Evolutionary conservation across 2,113 vertebrate species (phyloP), one percentile per base, ranked within the genome.

Genomic region (Grammatotria lemairii): DNA sequence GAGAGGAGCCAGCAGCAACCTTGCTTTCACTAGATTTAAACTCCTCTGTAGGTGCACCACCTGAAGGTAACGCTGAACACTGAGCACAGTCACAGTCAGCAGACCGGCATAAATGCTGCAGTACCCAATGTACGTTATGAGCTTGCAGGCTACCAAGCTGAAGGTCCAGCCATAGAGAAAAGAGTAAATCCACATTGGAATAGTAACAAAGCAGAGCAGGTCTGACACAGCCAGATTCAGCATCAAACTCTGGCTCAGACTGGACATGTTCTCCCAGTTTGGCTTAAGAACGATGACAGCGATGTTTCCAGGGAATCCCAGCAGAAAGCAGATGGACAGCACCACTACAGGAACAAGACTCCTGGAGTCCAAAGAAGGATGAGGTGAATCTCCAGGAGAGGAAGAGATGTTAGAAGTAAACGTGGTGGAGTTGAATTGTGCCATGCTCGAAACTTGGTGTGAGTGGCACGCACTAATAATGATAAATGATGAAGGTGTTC

Each of bases 231-330:
- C 57, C 80, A 92, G 53, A 84, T 3, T 40, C 60, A 60, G 4
- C 57, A 33, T 33, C 28, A 60, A 60, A 33, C 57, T 60, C 3
- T 81, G 87, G 65, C 60, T 87, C 84, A 93, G n/a, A 4, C 53
- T 84, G 68, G 81, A 91, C 80, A 91, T 9, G 3, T 90, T 58
- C 49, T 85, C 42, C 57, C 57, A 58, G 14, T 58, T 58, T 58
- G 55, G 26, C 14, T 58, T 58, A 0, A 58, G 14, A 31, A 65
- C 1, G 9, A 88, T 80, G 45, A 90, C 82, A 3, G 84, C 65
- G 0, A 90, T 45, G 82, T 92, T 92, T 83, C 92, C 87, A 81
- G 87, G 89, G 19, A 91, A 47, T 81, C 92, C 86, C 63, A 91
- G 11, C 28, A 90, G 31, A 0, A 91, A 87, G 78, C 86, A 88